Conservation (phyloP, 2,113 vertebrate genomes). For the Erythrocercus mccallii region DNA sequence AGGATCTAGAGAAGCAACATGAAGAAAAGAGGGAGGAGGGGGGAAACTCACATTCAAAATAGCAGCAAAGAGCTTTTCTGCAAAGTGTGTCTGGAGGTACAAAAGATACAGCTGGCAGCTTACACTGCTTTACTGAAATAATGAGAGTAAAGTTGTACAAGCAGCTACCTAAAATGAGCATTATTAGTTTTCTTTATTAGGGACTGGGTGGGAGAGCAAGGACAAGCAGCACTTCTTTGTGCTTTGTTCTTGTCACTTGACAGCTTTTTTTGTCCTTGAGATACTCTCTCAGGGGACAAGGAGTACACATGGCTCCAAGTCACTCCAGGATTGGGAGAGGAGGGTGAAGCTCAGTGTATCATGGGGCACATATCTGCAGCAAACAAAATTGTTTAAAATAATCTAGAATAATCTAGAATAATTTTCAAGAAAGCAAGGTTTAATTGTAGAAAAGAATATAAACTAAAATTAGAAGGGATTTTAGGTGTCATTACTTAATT, state of each 20-base stretch:
- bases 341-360: neutral
- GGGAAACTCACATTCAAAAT: neutral
- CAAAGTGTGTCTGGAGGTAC: neutral
- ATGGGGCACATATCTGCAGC: neutral
- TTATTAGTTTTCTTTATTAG: conserved; percentile 33
- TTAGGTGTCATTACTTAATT: conserved; percentile 24
- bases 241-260: conserved; percentile 20
- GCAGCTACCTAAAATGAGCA: conserved; percentile 22
- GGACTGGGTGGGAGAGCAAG: neutral
- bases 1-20: neutral
- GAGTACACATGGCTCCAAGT: neutral
- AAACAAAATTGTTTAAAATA: conserved; percentile 47
- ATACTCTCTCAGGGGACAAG: neutral
- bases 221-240: neutral
- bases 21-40: neutral
- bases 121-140: conserved; percentile 29
- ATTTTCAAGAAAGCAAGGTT: neutral
- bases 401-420: neutral
- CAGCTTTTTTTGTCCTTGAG: conserved; percentile 45
- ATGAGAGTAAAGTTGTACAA: conserved; percentile 18
- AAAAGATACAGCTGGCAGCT: conserved; percentile 24
- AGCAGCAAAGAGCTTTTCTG: conserved; percentile 8
- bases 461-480: conserved; percentile 42
- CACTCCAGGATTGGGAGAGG: neutral
- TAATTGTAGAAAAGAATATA: conserved; percentile 33